A percentile compares a stretch with the other conserved stretches of the same genome.
Evolutionary conservation across 2,797 vertebrate genomes (phyloP).

Genomic region (Nyctalus aviator): DNA sequence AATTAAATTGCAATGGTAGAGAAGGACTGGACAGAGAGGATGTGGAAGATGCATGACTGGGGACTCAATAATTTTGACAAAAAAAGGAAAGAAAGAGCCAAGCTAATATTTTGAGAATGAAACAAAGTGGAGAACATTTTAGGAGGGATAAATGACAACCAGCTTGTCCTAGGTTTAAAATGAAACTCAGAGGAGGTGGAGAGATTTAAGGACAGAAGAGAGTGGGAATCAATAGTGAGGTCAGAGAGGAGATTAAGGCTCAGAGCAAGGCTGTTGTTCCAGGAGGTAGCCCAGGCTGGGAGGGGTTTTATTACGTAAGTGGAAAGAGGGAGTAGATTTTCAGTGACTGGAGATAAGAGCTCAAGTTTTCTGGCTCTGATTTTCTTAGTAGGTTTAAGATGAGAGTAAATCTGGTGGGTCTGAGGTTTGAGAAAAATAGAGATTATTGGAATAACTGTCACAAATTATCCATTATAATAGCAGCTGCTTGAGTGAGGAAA

Average conservation of each 20-base stretch:
- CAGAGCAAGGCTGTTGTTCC: neutral
- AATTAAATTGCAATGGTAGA: neutral
- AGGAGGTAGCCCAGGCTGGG: neutral
- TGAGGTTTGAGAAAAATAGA: slow-evolving; percentile 39
- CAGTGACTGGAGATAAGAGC: neutral
- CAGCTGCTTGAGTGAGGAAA: neutral
- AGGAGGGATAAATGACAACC: neutral
- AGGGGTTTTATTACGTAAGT: neutral
- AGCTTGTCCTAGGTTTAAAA: neutral
- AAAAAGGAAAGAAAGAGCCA: neutral
- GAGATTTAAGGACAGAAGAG: neutral
- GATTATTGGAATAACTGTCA: slow-evolving; percentile 7
- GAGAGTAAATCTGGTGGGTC: neutral
- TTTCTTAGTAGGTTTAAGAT: neutral
- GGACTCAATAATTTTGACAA: neutral
- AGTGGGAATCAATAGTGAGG: neutral
- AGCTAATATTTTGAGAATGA: neutral
- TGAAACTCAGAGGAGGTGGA: neutral
- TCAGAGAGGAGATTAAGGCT: neutral
- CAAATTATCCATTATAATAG: neutral
- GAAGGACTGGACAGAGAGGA: neutral
- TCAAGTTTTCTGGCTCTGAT: slow-evolving; percentile 26
- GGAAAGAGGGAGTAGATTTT: neutral
- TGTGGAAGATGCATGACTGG: neutral
- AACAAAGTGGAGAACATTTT: neutral